These are phyloP conservation scores for Luffia ferchaultella DNA, from an alignment of 2,888 invertebrate species.

Conservation along the genomic window DNA sequence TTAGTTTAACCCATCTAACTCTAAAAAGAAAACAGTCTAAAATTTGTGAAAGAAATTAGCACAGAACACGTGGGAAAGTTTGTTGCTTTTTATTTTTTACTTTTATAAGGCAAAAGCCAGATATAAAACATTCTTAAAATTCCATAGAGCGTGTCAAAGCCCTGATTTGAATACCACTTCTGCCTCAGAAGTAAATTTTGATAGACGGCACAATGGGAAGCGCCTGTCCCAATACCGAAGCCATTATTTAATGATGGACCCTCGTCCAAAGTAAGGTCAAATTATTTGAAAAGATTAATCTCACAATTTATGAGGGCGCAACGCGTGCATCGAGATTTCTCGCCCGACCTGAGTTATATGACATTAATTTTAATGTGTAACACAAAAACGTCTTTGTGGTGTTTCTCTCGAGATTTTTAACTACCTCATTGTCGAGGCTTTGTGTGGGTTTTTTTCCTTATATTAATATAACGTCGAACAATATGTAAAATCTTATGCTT, in stretches of 20 bases:
- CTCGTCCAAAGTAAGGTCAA: slow-evolving; percentile 66
- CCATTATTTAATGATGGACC: slow-evolving; percentile 61
- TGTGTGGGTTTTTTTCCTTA: no score
- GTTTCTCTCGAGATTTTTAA: slow-evolving; percentile 3
- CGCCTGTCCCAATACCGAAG: slow-evolving; percentile 47
- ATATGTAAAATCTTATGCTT: no score
- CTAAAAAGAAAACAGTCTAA: no score
- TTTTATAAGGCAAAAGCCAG: no score
- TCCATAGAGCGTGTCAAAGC: slow-evolving; percentile 4
- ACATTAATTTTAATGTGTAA: slow-evolving; percentile 39
- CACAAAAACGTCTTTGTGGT: slow-evolving; percentile 23
- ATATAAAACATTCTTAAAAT: no score
- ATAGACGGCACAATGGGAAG: slow-evolving; percentile 61
- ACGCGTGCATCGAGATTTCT: slow-evolving; percentile 49
- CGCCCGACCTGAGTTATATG: slow-evolving; percentile 39
- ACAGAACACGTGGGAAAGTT: no score
- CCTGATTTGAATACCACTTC: slow-evolving; percentile 19
- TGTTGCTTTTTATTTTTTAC: no score
- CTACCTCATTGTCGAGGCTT: slow-evolving; percentile 6
- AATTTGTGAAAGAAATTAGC: no score
- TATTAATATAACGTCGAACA: no score
- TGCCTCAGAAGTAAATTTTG: slow-evolving; percentile 52
- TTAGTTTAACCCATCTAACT: no score
- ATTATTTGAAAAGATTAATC: slow-evolving; percentile 66
- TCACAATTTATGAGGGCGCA: slow-evolving; percentile 58